phyloP scores from a whole-genome alignment of 2,888 invertebrate genomes.

The Callimorpha dominula region DNA sequence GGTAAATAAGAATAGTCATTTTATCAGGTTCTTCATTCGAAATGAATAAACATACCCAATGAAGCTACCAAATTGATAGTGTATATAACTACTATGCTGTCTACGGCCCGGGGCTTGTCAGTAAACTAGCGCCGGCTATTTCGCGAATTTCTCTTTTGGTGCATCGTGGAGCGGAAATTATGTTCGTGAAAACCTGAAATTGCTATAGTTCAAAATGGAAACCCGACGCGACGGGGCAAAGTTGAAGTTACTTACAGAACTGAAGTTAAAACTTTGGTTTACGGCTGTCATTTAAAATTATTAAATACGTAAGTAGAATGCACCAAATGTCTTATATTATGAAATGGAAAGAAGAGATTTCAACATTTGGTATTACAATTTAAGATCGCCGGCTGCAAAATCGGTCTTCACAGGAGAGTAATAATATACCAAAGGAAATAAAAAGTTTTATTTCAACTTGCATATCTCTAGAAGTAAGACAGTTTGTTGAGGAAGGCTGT shows the following conservation, averaged over 20 bases:
- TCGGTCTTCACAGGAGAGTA: no score
- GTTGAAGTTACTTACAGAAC: background rate
- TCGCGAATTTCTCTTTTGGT: background rate
- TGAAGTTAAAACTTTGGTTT: background rate
- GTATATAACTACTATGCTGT: background rate
- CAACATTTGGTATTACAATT: background rate
- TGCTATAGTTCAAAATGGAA: conserved; percentile 2
- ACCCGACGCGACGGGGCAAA: background rate
- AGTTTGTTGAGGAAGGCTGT: background rate
- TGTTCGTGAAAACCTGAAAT: conserved; percentile 3
- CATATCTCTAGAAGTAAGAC: background rate
- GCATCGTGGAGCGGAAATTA: background rate
- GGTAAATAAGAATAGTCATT: background rate
- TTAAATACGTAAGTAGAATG: background rate
- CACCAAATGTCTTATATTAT: background rate
- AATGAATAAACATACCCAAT: background rate
- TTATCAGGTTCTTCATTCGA: background rate
- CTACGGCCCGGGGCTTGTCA: background rate
- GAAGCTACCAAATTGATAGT: background rate
- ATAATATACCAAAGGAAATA: no score
- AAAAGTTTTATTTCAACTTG: no score
- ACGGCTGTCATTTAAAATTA: background rate
- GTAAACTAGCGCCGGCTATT: background rate
- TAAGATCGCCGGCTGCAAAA: no score
- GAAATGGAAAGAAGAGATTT: background rate